Evolutionary conservation across 2,888 invertebrate species (phyloP).

Genomic region (Plemyria rubiginata): DNA sequence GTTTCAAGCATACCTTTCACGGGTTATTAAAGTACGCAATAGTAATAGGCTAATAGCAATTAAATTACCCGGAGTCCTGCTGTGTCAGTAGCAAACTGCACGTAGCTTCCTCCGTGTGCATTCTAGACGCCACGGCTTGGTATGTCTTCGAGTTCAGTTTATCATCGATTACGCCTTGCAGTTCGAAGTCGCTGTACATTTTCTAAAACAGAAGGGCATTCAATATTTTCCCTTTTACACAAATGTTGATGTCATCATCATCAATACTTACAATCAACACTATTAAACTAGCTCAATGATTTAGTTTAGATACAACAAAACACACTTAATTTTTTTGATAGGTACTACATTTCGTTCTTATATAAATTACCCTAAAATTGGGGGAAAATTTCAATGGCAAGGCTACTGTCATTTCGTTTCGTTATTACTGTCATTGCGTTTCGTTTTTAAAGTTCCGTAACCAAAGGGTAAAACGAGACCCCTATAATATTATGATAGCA

Average conservation of each 20-base stretch:
- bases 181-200: slow-evolving; percentile 99
- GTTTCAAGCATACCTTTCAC: no score
- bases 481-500: no score
- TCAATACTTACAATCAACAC: not conserved
- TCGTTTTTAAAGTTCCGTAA: slow-evolving; percentile 4
- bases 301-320: no score
- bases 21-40: no score
- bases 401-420: not conserved
- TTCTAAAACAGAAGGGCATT: no score
- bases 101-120: slow-evolving; percentile 98
- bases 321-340: no score
- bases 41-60: not conserved
- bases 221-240: no score
- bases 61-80: slow-evolving; percentile 87
- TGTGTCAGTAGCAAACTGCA: slow-evolving; percentile 94
- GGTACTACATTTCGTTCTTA: not conserved
- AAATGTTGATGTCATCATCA: not conserved
- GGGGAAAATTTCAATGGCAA: slow-evolving; percentile 9
- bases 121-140: slow-evolving; percentile 95
- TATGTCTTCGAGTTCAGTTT: slow-evolving; percentile 98
- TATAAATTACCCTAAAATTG: slow-evolving; percentile 6
- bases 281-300: not conserved
- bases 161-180: slow-evolving; percentile 99
- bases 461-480: no score
- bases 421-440: not conserved